phyloP scores from a whole-genome alignment of 2,113 vertebrate species.

The Argyrosomus japonicus region DNA sequence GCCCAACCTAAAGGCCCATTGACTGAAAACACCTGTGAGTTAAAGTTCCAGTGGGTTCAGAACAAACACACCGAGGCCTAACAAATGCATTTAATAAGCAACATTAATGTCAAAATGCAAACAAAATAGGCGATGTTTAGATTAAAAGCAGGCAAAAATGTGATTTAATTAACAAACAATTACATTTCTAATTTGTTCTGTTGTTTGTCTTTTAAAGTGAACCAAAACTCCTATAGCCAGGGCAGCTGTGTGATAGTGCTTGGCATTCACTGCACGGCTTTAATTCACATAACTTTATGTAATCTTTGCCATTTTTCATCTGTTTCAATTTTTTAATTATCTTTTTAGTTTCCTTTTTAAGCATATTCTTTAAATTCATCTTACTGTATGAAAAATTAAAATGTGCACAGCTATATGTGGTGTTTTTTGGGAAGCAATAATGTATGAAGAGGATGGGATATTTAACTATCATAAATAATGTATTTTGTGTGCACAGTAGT shows the following conservation, averaged over 20 bases:
- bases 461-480: slow-evolving; percentile 32
- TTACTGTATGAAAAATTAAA: not conserved
- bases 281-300: not conserved
- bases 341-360: not conserved
- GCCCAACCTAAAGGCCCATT: not conserved
- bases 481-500: slow-evolving; percentile 5
- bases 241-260: not conserved
- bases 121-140: too few relatives aligned
- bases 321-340: not conserved
- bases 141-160: too few relatives aligned
- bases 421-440: slow-evolving; percentile 12
- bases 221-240: not conserved
- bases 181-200: too few relatives aligned
- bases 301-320: not conserved
- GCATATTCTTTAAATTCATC: not conserved
- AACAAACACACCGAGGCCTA: not conserved
- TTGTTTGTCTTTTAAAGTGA: not conserved
- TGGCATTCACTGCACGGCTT: not conserved
- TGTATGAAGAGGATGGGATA: not conserved
- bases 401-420: not conserved
- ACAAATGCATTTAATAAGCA: too few relatives aligned
- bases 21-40: not conserved
- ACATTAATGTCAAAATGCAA: too few relatives aligned
- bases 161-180: too few relatives aligned
- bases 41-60: not conserved